A percentile compares a stretch with the other conserved stretches of the same genome.
These are phyloP conservation scores for Pseudomyrmex gracilis DNA, from an alignment of 1,140 invertebrate genomes.

Conservation along the genomic window DNA sequence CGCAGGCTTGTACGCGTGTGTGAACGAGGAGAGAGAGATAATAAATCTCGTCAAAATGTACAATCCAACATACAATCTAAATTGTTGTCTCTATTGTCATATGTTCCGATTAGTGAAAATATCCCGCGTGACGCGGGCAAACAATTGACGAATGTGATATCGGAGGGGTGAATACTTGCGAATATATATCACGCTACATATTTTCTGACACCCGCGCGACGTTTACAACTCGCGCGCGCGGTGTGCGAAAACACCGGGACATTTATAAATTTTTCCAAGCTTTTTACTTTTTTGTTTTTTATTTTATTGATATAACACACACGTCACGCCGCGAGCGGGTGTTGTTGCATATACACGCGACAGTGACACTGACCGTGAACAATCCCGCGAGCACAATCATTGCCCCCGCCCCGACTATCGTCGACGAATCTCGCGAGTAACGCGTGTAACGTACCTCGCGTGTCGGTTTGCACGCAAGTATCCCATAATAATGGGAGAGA, in stretches of 20 bases:
- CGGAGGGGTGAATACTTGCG: not conserved
- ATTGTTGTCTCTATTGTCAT: constrained; percentile 35
- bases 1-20: not conserved
- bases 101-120: constrained; percentile 26
- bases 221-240: too few relatives aligned
- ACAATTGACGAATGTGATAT: constrained; percentile 22
- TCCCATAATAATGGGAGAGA: constrained; percentile 14
- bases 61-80: constrained; percentile 30
- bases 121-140: not conserved
- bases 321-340: too few relatives aligned
- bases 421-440: not conserved
- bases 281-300: not conserved
- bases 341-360: not conserved
- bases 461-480: constrained; percentile 8
- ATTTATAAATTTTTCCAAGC: constrained; percentile 2
- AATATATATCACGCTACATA: not conserved
- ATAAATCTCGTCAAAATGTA: constrained; percentile 1
- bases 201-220: not conserved
- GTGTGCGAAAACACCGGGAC: not conserved
- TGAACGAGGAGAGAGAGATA: constrained; percentile 30
- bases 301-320: not conserved
- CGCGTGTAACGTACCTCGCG: constrained; percentile 8
- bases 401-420: not conserved
- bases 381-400: constrained; percentile 1
- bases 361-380: constrained; percentile 4